Evolutionary conservation across 92 coral and sea anemone species (phyloP).

Genomic region (Hydrozoanthus gracilis): DNA sequence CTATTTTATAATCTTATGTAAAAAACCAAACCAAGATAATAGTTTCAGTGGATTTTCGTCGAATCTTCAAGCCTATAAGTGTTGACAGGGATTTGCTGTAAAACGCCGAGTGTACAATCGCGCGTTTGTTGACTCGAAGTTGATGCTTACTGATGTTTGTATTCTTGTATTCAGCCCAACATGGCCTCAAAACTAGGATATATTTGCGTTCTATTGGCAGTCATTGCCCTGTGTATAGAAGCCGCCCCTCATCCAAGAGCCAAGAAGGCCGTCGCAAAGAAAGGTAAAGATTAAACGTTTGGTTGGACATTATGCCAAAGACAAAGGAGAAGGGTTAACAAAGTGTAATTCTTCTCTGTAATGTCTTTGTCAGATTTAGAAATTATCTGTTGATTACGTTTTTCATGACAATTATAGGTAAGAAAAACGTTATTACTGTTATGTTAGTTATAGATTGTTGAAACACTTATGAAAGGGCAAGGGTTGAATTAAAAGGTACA

Average conservation of each 20-base stretch:
- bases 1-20: no score
- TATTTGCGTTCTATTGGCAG: slow-evolving; percentile 41
- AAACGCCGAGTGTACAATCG: background rate
- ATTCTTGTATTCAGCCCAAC: slow-evolving; percentile 53
- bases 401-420: background rate
- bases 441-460: no score
- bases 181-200: slow-evolving; percentile 82
- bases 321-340: background rate
- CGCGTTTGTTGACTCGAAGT: background rate
- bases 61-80: background rate
- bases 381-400: background rate
- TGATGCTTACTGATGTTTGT: background rate
- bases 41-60: background rate
- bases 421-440: no score
- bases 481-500: no score
- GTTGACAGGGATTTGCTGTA: background rate
- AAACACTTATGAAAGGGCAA: no score
- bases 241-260: slow-evolving; percentile 32
- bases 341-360: background rate
- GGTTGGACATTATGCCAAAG: background rate
- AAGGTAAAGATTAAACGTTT: background rate
- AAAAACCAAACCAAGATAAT: no score
- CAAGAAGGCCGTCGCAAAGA: slow-evolving; percentile 31
- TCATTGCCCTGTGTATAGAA: slow-evolving; percentile 26
- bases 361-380: background rate